Evolutionary conservation across 2,113 vertebrate genomes (phyloP), one percentile per base, ranked within the genome.

Genomic region (Excalfactoria chinensis): DNA sequence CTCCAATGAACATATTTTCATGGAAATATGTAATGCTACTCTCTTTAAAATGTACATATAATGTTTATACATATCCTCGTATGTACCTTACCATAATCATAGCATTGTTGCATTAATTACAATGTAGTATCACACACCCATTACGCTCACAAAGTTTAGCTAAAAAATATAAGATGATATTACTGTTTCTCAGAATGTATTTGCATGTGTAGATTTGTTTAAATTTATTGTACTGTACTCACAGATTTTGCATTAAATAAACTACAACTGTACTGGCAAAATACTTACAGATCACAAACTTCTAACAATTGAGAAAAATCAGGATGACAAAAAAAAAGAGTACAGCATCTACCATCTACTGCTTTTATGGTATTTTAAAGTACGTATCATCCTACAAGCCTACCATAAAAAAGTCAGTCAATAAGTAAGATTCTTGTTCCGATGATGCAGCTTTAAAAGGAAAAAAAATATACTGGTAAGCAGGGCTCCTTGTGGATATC

Each of bases 351-450:
- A 64, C 22, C 48, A 20, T 78, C 62, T 81, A 72, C 35, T 58
- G 35, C 37, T 73, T 82, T 41, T 89, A 60, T 64, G 43, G 67
- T 32, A 78, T 35, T 86, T 73, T 89, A 59, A 74, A 41, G 63
- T 28, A 86, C 4, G 1, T 51, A 48, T 68, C 25, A 58, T 60
- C 72, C 72, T 70, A 73, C 62, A 74, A 0, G 40, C 22, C 89
- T 74, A 86, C 14, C 49, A 92, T 44, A 86, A 89, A 34, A 59
- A 83, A 92, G 56, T 83, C 49, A 86, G 60, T 73, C 56, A 86
- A 66, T 60, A 69, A 89, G 72, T 51, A 89, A 83, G 34, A 89
- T 70, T 92, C 67, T 48, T 86, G 82, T 59, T 88, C 59, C 66
- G 64, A 34, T 86, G 41, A 78, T 40, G 72, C 76, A 92, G 67